Evolutionary conservation across 2,797 vertebrate genomes (phyloP).

Genomic region (Malacoraja senta): DNA sequence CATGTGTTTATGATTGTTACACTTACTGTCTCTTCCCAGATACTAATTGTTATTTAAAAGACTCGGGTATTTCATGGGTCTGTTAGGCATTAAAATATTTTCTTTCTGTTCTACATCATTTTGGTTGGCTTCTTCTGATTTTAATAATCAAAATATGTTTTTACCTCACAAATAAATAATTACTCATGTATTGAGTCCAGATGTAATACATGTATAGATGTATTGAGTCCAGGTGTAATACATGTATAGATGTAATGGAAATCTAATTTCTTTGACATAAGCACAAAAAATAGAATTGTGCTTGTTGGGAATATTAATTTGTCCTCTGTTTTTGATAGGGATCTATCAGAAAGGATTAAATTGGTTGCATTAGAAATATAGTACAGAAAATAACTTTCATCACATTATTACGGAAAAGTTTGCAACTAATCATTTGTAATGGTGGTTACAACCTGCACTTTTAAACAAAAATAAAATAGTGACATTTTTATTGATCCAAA

Average conservation of each 20-base stretch:
- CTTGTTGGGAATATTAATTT: background rate
- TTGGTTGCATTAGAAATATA: background rate
- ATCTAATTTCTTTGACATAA: background rate
- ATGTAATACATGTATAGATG: too few relatives aligned
- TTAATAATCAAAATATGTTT: conserved; percentile 3
- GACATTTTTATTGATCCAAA: too few relatives aligned
- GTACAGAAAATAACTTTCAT: background rate
- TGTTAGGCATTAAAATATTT: conserved; percentile 27
- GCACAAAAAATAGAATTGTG: background rate
- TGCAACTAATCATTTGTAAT: background rate
- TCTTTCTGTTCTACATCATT: background rate
- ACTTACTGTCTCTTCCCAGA: background rate
- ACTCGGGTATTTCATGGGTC: background rate
- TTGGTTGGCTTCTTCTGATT: background rate
- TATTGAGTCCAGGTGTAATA: background rate
- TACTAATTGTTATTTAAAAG: background rate
- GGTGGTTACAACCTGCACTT: too few relatives aligned
- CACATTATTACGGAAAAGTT: background rate
- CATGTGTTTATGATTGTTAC: background rate
- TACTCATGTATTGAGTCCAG: background rate
- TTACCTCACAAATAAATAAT: background rate
- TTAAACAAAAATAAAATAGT: too few relatives aligned
- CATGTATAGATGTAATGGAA: background rate
- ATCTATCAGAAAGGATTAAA: background rate
- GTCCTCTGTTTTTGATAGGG: background rate